Evolutionary conservation across 2,797 vertebrate species (phyloP), one percentile per base, ranked within the genome.

Genomic region (Alosa sapidissima): DNA sequence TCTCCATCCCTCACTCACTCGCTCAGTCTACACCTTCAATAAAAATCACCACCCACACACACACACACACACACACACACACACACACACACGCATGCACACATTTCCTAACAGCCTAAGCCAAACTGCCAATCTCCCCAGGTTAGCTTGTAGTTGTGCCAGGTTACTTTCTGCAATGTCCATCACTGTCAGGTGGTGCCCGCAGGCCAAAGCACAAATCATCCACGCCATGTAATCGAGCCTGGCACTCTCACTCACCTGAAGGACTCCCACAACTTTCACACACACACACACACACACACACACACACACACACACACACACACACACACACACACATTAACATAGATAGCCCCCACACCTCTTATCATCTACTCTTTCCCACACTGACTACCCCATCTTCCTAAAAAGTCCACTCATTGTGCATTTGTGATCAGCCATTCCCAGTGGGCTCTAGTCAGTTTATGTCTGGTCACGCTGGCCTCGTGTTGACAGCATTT

Each of bases 1-100:
- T 36, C 0, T 52, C 33, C 62, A 83, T 89, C 36, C 84, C 55
- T 41, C 87, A 54, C 41, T 47, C 16, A 0, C 72, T 45, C 36
- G 21, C 36, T 78, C 72, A 16, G 19, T 41, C 16, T 10, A 47
- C 72, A 47, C 33, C 41, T 78, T 78, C 72, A 78, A 47, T 78
- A 47, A 72, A 36, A 72, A 82, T 78, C 72, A 78, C 72, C 16
- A 6, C 14, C 45, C 33, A 81, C 41, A 75, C 36, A 47, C 41
- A 9, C n/a, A n/a, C 16, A 6, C 14, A 45, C 33, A 81, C 41
- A 75, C 36, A 47, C 41, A 9, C 16, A 6, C 14, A 45, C 33
- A 81, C 41, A 75, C 36, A 47, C 41, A 9, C 36, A 45, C 36
- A 45, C 36, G 11, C 1, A 65, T 10, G 33, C 62, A 68, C n/a